Evolutionary conservation across 1,140 invertebrate species (phyloP), one percentile per base, ranked within the genome.

Genomic region (Caenorhabditis remanei): DNA sequence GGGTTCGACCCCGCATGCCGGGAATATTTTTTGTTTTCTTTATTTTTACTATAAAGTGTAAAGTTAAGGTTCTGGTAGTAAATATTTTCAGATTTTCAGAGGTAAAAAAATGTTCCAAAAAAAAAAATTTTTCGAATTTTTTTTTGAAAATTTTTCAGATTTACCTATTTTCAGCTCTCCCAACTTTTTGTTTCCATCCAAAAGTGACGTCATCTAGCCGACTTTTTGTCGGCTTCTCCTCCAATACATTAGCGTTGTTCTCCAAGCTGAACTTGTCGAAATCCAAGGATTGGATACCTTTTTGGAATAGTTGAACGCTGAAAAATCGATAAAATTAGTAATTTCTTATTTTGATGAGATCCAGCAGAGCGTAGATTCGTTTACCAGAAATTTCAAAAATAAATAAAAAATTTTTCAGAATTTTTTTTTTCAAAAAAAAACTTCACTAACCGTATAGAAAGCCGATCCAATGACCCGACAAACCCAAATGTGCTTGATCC

Each of bases 251-350:
- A 11, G 9, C n/a, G 71, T 79, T 32, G 32, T 32, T 79, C 24
- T 79, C 71, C 21, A 53, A 46, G 46, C 14, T 50, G n/a, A 79
- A 79, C 2, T 40, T n/a, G n/a, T 79, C 71, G 9, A 79, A 79
- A 53, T 79, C 71, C 46, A 79, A 40, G 9, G 71, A 79, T 79
- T 79, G 71, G 41, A 79, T 79, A n/a, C 71, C 71, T 79, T 79
- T 79, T 79, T 79, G 71, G 21, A 50, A 79, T 8, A 79, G 71
- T 79, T 79, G 71, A 1, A 79, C 71, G 11, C 71, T 71, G 67
- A 71, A 71, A 71, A 40, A n/a, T 58, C 3, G 16, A 16, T 53
- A 3, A 53, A 53, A 53, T 53, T 16, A 53, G 50, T 14, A 53
- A 53, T 53, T 53, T 16, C 9, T 9, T 13, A 13, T 61, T 21